These are phyloP conservation scores for Phengaris arion DNA, from an alignment of 2,888 invertebrate genomes.

Conservation along the genomic window DNA sequence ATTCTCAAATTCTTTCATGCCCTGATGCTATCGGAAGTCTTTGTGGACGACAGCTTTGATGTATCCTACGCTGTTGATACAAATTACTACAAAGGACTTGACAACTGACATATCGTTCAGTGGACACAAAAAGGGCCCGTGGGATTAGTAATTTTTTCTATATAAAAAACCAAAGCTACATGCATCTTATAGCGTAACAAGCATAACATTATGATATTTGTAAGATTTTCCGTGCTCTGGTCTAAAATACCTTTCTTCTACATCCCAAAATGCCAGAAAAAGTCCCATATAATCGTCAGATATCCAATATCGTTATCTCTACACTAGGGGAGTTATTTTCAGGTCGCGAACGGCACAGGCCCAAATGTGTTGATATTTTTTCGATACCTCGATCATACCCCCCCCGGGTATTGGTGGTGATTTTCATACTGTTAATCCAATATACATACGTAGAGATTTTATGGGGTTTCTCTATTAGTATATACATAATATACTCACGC, in stretches of 20 bases:
- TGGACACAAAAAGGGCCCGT: too few species aligned
- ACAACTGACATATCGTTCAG: background rate
- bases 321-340: background rate
- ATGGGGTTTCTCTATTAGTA: background rate
- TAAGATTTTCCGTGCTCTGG: too few species aligned
- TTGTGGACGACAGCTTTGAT: slow-evolving; percentile 19
- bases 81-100: slow-evolving; percentile 2
- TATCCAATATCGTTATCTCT: background rate
- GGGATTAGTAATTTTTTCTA: too few species aligned
- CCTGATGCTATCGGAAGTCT: slow-evolving; percentile 16
- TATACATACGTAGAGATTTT: background rate
- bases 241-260: background rate
- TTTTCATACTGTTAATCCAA: background rate
- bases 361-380: background rate
- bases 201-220: too few species aligned
- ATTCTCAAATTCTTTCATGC: background rate
- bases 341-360: background rate
- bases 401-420: background rate
- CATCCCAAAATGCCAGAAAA: background rate
- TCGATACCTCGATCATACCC: background rate
- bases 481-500: too few species aligned
- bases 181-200: too few species aligned
- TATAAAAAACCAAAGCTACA: too few species aligned
- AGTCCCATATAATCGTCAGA: background rate
- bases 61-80: slow-evolving; percentile 11